Percentiles rank a stretch among this genome's conserved stretches.
These are phyloP conservation scores for Linyphia triangularis DNA, from an alignment of 2,888 invertebrate species.

Conservation along the genomic window DNA sequence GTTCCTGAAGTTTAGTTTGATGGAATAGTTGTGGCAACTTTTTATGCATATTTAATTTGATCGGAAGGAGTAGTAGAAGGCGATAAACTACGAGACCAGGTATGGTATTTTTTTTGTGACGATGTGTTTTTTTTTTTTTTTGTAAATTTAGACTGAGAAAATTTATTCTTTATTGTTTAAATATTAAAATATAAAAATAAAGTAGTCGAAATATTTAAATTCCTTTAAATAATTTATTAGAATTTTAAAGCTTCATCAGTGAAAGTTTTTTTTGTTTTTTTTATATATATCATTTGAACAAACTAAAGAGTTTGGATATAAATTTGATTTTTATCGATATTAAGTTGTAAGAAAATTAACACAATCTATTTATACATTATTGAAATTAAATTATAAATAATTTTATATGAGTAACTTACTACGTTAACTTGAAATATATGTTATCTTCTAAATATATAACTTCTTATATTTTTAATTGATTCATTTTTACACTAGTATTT, in stretches of 20 bases:
- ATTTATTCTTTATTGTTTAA: too few species aligned
- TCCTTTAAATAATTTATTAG: background rate
- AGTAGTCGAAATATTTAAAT: too few species aligned
- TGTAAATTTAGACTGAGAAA: too few species aligned
- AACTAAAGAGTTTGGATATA: background rate
- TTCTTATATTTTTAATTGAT: too few species aligned
- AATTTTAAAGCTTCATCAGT: background rate
- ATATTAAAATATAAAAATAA: too few species aligned
- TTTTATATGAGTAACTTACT: too few species aligned
- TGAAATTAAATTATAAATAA: background rate
- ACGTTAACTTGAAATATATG: too few species aligned
- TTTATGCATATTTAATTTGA: background rate
- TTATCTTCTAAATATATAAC: too few species aligned
- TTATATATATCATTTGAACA: too few species aligned
- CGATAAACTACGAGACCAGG: background rate
- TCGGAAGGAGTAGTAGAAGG: background rate
- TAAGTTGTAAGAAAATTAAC: background rate
- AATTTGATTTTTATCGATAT: background rate
- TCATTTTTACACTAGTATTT: too few species aligned
- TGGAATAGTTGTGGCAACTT: background rate
- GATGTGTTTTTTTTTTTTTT: too few species aligned
- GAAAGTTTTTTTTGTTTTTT: background rate
- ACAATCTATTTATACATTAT: background rate
- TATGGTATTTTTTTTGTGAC: background rate
- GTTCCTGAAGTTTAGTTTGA: background rate